Evolutionary conservation across 2,113 vertebrate genomes (phyloP).

Genomic region (Martes martes): DNA sequence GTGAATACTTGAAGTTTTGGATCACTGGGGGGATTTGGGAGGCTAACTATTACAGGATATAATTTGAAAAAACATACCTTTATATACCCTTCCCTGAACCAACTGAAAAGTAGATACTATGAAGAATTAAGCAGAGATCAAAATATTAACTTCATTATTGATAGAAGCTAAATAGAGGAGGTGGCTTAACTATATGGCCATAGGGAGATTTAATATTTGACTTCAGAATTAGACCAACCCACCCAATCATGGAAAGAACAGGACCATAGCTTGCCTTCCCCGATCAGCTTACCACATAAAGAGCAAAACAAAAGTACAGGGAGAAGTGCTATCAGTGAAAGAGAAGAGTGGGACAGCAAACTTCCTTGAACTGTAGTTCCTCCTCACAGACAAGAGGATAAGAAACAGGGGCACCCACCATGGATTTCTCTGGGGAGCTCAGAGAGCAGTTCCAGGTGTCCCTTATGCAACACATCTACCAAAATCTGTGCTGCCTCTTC

Average conservation of each 20-base stretch:
- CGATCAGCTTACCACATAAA: neutral
- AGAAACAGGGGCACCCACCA: neutral
- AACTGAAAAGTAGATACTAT: neutral
- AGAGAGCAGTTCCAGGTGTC: neutral
- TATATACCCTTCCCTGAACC: neutral
- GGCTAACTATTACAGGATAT: neutral
- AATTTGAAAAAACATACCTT: neutral
- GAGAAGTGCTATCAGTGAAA: neutral
- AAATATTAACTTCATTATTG: neutral
- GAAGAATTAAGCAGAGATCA: neutral
- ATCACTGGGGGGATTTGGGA: neutral
- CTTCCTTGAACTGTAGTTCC: neutral
- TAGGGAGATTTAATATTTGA: neutral
- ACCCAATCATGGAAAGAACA: neutral
- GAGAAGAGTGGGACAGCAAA: neutral
- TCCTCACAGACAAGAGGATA: neutral
- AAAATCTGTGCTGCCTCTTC: neutral
- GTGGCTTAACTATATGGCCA: neutral
- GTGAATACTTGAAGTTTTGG: neutral
- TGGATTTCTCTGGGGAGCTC: neutral
- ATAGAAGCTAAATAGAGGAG: neutral
- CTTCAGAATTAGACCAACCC: neutral
- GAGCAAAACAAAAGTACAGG: neutral
- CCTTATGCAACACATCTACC: neutral
- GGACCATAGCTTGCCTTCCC: neutral